A percentile compares a stretch with the other conserved stretches of the same genome.
These are phyloP conservation scores for Diachasma alloeum DNA, from an alignment of 1,140 invertebrate genomes.

Conservation along the genomic window DNA sequence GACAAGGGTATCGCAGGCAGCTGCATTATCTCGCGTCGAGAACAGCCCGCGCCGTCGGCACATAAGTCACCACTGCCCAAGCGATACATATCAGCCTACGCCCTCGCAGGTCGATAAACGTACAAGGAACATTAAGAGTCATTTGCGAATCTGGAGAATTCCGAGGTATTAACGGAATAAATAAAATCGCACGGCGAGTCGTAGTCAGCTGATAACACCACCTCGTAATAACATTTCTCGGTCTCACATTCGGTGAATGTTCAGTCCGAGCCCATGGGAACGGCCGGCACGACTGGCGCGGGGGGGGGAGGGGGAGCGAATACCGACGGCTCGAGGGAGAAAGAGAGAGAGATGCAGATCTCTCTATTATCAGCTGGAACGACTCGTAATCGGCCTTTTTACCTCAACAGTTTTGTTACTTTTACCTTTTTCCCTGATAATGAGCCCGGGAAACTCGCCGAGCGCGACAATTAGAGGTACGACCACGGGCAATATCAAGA, in stretches of 20 bases:
- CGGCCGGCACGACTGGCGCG: background rate
- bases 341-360: constrained; percentile 24
- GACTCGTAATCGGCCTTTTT: constrained; percentile 14
- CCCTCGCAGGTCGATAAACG: constrained; percentile 36
- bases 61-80: constrained; percentile 22
- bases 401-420: no score
- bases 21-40: constrained; percentile 52
- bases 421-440: background rate
- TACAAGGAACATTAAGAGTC: background rate
- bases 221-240: constrained; percentile 19
- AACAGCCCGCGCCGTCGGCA: constrained; percentile 8
- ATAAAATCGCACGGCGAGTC: background rate
- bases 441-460: background rate
- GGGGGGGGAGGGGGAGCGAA: background rate
- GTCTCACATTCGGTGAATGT: background rate
- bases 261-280: background rate
- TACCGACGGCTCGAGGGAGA: background rate
- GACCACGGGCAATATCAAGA: background rate
- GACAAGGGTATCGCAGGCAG: constrained; percentile 39
- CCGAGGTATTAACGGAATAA: background rate
- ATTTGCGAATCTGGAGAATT: constrained; percentile 1
- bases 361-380: constrained; percentile 24
- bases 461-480: constrained; percentile 11
- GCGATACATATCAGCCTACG: constrained; percentile 23
- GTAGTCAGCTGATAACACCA: background rate